phyloP scores from a whole-genome alignment of 1,140 invertebrate species.

The Drosophila pseudoobscura region DNA sequence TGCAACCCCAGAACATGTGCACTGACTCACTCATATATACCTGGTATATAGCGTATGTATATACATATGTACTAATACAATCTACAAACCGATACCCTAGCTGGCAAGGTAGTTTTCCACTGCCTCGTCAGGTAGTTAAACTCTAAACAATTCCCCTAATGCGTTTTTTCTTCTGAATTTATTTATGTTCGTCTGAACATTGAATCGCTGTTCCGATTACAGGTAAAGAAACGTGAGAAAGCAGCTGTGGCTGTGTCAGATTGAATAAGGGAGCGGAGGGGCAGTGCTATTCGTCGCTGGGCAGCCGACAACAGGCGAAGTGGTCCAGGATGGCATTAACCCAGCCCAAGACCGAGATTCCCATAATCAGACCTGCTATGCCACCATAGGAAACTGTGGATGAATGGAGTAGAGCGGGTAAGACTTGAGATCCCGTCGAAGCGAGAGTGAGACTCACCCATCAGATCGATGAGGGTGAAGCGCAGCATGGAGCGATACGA shows the following conservation, averaged over 20 bases:
- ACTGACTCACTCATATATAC: too few relatives aligned
- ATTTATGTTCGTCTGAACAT: constrained; percentile 23
- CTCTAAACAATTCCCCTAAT: constrained; percentile 14
- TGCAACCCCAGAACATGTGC: too few relatives aligned
- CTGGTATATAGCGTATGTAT: too few relatives aligned
- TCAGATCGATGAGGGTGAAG: constrained; percentile 66
- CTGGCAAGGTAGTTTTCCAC: constrained; percentile 58
- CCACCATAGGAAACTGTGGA: constrained; percentile 66
- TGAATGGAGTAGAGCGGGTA: background rate
- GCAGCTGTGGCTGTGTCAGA: constrained; percentile 25
- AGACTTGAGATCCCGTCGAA: background rate
- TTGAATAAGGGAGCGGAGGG: background rate
- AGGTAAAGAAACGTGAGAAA: constrained; percentile 55
- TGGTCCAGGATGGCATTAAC: constrained; percentile 56
- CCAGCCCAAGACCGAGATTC: constrained; percentile 58
- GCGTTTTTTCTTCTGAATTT: constrained; percentile 26
- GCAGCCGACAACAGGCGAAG: constrained; percentile 42
- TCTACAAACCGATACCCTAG: background rate
- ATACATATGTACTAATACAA: background rate
- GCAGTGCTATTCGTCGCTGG: constrained; percentile 1
- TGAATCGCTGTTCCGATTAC: constrained; percentile 15
- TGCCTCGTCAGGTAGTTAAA: constrained; percentile 51
- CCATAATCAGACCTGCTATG: constrained; percentile 68
- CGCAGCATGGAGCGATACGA: constrained; percentile 67
- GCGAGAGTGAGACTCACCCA: constrained; percentile 37